These are phyloP conservation scores for Galemys pyrenaicus DNA, from an alignment of 2,113 vertebrate genomes.

Conservation along the genomic window DNA sequence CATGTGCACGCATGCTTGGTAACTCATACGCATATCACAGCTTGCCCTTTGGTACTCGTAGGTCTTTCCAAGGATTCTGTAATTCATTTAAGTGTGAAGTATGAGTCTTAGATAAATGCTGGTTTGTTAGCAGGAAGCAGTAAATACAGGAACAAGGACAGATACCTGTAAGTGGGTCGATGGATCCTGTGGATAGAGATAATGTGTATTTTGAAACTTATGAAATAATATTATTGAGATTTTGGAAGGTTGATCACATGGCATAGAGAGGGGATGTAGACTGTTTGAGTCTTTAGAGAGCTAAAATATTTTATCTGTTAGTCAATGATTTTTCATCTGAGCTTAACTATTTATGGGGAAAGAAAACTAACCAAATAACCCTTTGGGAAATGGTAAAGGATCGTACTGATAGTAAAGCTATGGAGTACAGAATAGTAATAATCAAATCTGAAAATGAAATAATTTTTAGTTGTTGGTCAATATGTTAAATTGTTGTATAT, in stretches of 20 bases:
- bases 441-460: not conserved
- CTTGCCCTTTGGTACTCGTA: not conserved
- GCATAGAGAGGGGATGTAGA: not conserved
- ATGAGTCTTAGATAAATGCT: not conserved
- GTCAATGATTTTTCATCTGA: not conserved
- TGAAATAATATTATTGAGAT: not conserved
- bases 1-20: accelerated
- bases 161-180: not conserved
- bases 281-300: not conserved
- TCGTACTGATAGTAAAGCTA: not conserved
- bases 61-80: not conserved
- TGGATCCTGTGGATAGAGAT: not conserved
- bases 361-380: not conserved
- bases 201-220: not conserved
- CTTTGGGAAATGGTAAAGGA: not conserved
- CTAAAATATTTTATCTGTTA: not conserved
- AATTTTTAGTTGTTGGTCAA: not conserved
- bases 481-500: not conserved
- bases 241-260: constrained; percentile 19
- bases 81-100: not conserved
- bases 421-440: not conserved
- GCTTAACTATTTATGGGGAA: not conserved
- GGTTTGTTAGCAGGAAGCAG: not conserved
- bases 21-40: accelerated
- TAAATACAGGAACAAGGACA: not conserved